These are phyloP conservation scores for Melanotus villosus DNA, from an alignment of 2,888 invertebrate species.

Conservation along the genomic window DNA sequence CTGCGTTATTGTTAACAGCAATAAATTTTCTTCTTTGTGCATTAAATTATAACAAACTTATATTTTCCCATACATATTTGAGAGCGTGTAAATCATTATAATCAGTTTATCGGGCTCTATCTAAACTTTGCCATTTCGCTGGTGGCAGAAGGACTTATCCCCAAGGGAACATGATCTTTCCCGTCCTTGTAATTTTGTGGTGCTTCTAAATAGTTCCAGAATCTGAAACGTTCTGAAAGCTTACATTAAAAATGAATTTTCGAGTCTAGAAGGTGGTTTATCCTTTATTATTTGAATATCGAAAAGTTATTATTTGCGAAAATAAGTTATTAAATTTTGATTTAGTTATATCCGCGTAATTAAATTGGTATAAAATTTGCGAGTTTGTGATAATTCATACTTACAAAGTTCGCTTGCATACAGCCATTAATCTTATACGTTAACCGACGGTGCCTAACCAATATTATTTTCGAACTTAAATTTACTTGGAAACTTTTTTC, in stretches of 20 bases:
- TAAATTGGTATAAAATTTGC: slow-evolving; percentile 23
- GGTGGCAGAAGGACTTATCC: slow-evolving; percentile 52
- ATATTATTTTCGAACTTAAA: slow-evolving; percentile 54
- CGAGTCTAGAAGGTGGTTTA: too few relatives aligned
- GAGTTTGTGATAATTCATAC: slow-evolving; percentile 23
- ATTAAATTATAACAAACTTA: slow-evolving; percentile 21
- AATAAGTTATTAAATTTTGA: neutral
- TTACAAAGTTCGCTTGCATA: slow-evolving; percentile 37
- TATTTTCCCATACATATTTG: slow-evolving; percentile 58
- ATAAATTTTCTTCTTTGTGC: slow-evolving; percentile 14
- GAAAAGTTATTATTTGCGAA: neutral
- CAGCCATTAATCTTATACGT: slow-evolving; percentile 40
- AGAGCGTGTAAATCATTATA: slow-evolving; percentile 65
- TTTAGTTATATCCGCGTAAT: slow-evolving; percentile 13
- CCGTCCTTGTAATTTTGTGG: slow-evolving; percentile 42
- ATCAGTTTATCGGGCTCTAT: slow-evolving; percentile 66
- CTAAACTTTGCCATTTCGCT: slow-evolving; percentile 65
- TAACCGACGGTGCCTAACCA: slow-evolving; percentile 52
- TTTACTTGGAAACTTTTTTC: slow-evolving; percentile 49
- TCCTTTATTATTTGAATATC: neutral
- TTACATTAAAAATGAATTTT: neutral
- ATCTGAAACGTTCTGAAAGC: neutral
- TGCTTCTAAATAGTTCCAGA: slow-evolving; percentile 11
- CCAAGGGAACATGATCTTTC: slow-evolving; percentile 56
- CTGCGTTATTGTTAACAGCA: slow-evolving; percentile 5